Evolutionary conservation across 2,888 invertebrate species (phyloP), one percentile per base, ranked within the genome.

Genomic region (Troglohyphantes excavatus): DNA sequence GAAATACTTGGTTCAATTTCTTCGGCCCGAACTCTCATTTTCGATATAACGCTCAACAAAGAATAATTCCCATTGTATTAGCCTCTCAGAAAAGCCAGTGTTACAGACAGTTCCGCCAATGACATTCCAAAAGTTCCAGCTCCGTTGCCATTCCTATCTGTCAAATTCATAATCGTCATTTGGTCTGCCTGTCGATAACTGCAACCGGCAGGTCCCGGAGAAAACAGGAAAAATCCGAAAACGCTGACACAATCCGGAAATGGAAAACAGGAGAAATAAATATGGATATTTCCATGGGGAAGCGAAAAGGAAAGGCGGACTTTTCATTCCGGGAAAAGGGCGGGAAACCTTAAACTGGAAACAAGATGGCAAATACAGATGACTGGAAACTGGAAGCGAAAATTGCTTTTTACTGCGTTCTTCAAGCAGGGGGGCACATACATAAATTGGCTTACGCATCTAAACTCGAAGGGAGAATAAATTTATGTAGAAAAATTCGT

Each of bases 201-300:
- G 84, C 43, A 84, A 84, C 46, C 84, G 84, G 75, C 84, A 84
- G 84, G 73, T 68, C 53, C 23, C 82, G 29, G 39, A 68, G 27
- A 27, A 53, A 53, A 39, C 29, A 43, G n/a, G 33, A 68, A 68
- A 33, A 68, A 68, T 68, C 68, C 68, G 59, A 70, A 81, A 82
- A 70, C 70, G 82, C 82, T 82, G 82, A 82, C 82, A 59, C 82
- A 70, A 68, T 70, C 70, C 68, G 70, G 82, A 82, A 82, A 82
- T 70, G 70, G 82, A 82, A 82, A 75, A 78, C 33, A 53, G 59
- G 82, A 70, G 82, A 82, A 82, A 82, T 82, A 82, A 82, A 82
- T 82, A 82, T 82, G 82, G 82, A 82, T 82, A 70, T 82, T 82
- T 82, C 70, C 26, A 46, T 39, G n/a, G 59, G 61, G 27, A 7